phyloP scores from a whole-genome alignment of 1,140 invertebrate genomes.

The Melipona quadrifasciata region DNA sequence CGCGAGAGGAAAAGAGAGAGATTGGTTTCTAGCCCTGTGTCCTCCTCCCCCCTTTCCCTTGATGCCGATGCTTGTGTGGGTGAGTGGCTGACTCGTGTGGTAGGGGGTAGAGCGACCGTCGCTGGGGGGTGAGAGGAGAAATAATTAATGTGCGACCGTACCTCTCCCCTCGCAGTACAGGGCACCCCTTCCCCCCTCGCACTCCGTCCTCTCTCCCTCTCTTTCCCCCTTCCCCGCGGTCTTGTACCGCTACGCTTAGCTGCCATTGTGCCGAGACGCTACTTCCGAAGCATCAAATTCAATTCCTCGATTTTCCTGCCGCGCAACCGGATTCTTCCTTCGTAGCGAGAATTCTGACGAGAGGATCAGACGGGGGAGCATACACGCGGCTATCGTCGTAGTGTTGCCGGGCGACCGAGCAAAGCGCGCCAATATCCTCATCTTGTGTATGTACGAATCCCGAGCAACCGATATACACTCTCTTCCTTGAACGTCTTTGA shows the following conservation, averaged over 20 bases:
- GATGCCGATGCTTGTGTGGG: conserved; percentile 55
- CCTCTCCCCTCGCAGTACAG: conserved; percentile 60
- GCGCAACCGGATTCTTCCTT: conserved; percentile 20
- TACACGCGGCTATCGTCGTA: neutral
- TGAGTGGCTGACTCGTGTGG: conserved; percentile 62
- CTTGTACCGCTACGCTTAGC: conserved; percentile 74
- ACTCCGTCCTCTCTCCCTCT: conserved; percentile 32
- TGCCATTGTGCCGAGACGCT: conserved; percentile 78
- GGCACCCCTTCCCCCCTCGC: conserved; percentile 48
- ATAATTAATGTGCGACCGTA: conserved; percentile 77
- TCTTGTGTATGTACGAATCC: neutral
- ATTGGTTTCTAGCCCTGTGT: conserved; percentile 63
- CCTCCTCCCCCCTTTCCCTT: too few species aligned
- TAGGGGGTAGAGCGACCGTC: conserved; percentile 58
- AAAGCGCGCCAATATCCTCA: conserved; percentile 46
- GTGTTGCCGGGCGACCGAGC: neutral
- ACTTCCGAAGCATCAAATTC: conserved; percentile 77
- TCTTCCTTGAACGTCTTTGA: conserved; percentile 48
- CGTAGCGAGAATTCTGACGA: conserved; percentile 13
- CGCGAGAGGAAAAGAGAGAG: conserved; percentile 49
- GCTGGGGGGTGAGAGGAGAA: conserved; percentile 71
- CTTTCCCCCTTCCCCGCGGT: conserved; percentile 54
- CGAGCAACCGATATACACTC: conserved; percentile 4
- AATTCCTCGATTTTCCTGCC: conserved; percentile 66
- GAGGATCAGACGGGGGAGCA: neutral